Conservation (phyloP, 1,140 invertebrate species). For the Zaprionus ghesquierei region DNA sequence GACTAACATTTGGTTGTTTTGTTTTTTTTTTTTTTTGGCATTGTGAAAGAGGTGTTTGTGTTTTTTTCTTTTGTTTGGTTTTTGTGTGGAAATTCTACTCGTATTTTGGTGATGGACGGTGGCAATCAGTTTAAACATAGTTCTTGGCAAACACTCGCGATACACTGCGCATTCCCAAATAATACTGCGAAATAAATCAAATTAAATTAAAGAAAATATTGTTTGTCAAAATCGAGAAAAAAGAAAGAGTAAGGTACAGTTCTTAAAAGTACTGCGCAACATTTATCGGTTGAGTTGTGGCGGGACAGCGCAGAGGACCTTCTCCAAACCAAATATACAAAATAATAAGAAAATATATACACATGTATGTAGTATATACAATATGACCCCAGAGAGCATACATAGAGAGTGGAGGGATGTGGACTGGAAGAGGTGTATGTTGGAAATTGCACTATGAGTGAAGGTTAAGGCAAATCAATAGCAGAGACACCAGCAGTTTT, state of each 20-base stretch:
- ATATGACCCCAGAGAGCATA: slow-evolving; percentile 23
- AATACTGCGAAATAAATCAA: slow-evolving; percentile 78
- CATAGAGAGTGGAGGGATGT: slow-evolving; percentile 20
- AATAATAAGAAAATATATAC: neutral
- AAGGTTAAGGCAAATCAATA: slow-evolving; percentile 25
- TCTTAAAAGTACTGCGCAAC: slow-evolving; percentile 38
- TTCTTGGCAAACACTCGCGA: slow-evolving; percentile 76
- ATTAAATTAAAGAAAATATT: slow-evolving; percentile 67
- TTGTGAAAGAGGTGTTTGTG: slow-evolving; percentile 42
- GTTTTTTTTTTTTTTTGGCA: slow-evolving; percentile 11
- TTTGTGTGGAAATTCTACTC: slow-evolving; percentile 57
- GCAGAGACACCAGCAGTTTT: slow-evolving; percentile 15
- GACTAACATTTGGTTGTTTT: slow-evolving; percentile 55
- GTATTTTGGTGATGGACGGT: slow-evolving; percentile 61
- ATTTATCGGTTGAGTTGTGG: slow-evolving; percentile 31
- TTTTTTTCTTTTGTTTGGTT: slow-evolving; percentile 40
- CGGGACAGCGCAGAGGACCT: slow-evolving; percentile 40
- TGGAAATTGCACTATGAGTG: slow-evolving; percentile 31
- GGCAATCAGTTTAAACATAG: slow-evolving; percentile 60
- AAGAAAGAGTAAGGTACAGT: slow-evolving; percentile 27
- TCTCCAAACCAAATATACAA: slow-evolving; percentile 36
- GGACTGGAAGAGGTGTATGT: slow-evolving; percentile 21
- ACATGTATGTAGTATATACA: slow-evolving; percentile 10
- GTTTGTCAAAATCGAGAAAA: slow-evolving; percentile 41
- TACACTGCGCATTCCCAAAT: slow-evolving; percentile 76